These are phyloP conservation scores for Patiria miniata DNA, from an alignment of 35 echinoderm and acorn worm genomes.

Conservation along the genomic window DNA sequence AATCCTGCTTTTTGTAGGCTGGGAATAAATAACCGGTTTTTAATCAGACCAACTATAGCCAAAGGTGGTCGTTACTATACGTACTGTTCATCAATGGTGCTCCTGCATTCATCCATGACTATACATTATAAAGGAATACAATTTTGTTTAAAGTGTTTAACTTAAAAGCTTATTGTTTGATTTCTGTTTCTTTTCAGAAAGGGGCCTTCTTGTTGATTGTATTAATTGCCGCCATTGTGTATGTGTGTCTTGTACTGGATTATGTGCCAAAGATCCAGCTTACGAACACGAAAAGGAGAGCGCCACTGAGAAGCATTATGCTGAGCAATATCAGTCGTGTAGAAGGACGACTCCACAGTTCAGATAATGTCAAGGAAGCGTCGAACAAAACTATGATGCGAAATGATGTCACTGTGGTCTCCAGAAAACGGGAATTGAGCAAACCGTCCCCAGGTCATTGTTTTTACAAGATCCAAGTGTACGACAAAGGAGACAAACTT, in stretches of 20 bases:
- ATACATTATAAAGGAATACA: no score
- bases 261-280: background rate
- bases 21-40: no score
- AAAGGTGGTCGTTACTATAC: no score
- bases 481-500: background rate
- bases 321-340: background rate
- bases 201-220: background rate
- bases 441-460: background rate
- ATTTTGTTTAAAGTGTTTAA: no score
- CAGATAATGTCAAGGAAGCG: background rate
- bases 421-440: background rate
- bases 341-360: background rate
- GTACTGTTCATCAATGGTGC: no score
- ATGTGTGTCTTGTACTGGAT: background rate
- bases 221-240: background rate
- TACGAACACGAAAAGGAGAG: background rate
- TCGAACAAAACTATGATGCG: background rate
- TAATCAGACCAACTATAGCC: no score
- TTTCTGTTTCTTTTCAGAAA: constrained; percentile 4
- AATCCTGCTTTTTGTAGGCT: no score
- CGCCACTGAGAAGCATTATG: background rate
- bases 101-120: no score
- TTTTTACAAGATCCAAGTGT: background rate
- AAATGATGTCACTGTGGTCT: background rate
- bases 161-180: no score